A percentile compares a stretch with the other conserved stretches of the same genome.
Evolutionary conservation across 2,888 invertebrate genomes (phyloP).

Genomic region (Plagiodera versicolora): DNA sequence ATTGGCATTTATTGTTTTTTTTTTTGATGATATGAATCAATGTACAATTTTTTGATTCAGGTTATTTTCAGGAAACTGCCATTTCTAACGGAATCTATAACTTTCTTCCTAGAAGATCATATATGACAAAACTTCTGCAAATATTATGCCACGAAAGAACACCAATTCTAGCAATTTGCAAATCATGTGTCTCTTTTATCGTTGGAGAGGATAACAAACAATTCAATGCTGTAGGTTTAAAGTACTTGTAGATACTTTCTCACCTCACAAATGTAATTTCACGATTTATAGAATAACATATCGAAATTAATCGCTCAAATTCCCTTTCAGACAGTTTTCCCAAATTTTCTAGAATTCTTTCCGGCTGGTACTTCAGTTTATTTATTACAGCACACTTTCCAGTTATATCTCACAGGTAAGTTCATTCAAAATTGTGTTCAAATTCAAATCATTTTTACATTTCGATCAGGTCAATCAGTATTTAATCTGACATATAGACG

Average conservation of each 20-base stretch:
- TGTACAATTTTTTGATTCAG: neutral
- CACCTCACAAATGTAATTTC: too few relatives aligned
- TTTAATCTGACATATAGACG: too few relatives aligned
- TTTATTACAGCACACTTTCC: slow-evolving; percentile 54
- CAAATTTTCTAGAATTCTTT: slow-evolving; percentile 46
- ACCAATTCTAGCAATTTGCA: slow-evolving; percentile 49
- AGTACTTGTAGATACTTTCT: too few relatives aligned
- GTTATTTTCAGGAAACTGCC: slow-evolving; percentile 35
- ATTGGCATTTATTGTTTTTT: too few relatives aligned
- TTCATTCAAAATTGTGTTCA: neutral
- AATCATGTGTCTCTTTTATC: neutral
- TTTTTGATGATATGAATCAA: neutral
- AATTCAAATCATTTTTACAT: too few relatives aligned
- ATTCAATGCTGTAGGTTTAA: slow-evolving; percentile 59
- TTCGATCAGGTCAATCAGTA: too few relatives aligned
- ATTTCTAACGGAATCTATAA: slow-evolving; percentile 43
- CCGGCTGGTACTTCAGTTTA: slow-evolving; percentile 59
- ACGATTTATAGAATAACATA: too few relatives aligned
- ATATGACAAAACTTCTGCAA: slow-evolving; percentile 42
- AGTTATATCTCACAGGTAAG: slow-evolving; percentile 46
- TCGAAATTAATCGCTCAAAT: too few relatives aligned
- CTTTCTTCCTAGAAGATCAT: slow-evolving; percentile 47
- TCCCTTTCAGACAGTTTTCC: slow-evolving; percentile 45
- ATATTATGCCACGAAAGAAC: slow-evolving; percentile 55
- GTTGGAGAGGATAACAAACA: slow-evolving; percentile 62